These are phyloP conservation scores for Tetrax tetrax DNA, from an alignment of 2,113 vertebrate genomes.

Conservation along the genomic window DNA sequence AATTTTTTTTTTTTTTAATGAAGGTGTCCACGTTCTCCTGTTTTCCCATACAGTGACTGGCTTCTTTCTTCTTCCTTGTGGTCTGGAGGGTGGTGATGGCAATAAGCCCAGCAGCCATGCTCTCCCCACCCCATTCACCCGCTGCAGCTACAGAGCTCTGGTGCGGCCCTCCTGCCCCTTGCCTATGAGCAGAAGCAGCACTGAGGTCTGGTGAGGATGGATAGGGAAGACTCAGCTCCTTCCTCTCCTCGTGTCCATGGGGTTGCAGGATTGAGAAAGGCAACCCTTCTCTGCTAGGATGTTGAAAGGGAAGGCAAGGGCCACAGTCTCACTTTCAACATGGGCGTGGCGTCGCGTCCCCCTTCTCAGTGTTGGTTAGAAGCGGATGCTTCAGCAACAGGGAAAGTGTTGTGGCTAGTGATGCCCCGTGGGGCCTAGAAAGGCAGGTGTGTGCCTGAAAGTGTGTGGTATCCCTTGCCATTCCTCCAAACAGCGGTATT, in stretches of 20 bases:
- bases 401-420: neutral
- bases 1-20: neutral
- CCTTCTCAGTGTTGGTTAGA: neutral
- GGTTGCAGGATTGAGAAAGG: neutral
- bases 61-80: neutral
- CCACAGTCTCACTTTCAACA: neutral
- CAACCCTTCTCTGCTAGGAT: neutral
- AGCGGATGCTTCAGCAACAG: neutral
- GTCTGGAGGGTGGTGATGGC: neutral
- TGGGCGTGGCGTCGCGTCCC: neutral
- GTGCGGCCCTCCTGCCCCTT: rapidly evolving
- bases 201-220: neutral
- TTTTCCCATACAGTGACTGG: neutral
- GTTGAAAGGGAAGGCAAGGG: neutral
- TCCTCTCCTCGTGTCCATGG: neutral
- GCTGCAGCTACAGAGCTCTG: neutral
- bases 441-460: neutral
- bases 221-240: neutral
- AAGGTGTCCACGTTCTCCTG: neutral
- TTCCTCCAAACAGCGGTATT: rapidly evolving
- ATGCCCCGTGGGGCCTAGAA: neutral
- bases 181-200: neutral
- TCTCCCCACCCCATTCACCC: neutral
- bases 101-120: neutral
- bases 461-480: rapidly evolving